phyloP scores from a whole-genome alignment of 2,888 invertebrate species.

The Drosophila mettleri region DNA sequence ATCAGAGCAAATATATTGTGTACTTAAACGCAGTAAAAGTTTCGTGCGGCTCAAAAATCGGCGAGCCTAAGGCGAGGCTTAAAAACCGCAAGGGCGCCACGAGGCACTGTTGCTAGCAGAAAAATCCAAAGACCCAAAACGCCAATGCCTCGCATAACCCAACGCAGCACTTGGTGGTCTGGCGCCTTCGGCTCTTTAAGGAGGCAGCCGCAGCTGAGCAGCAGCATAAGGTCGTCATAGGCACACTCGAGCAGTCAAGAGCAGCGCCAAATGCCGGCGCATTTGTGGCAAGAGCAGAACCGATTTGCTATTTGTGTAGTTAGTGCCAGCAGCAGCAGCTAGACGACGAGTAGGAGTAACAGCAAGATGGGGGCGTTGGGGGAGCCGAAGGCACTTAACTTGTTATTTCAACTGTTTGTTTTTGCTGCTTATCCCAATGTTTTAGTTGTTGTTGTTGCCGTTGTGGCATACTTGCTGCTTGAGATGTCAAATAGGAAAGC shows the following conservation, averaged over 20 bases:
- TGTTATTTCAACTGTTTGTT: slow-evolving; percentile 73
- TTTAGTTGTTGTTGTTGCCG: slow-evolving; percentile 20
- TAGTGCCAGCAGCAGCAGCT: slow-evolving; percentile 24
- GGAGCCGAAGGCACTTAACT: slow-evolving; percentile 49
- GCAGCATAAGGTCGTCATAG: slow-evolving; percentile 34
- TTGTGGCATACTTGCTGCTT: slow-evolving; percentile 67
- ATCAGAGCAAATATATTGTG: slow-evolving; percentile 53
- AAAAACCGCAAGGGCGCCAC: slow-evolving; percentile 56
- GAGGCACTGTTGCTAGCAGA: slow-evolving; percentile 32
- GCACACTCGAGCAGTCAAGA: slow-evolving; percentile 67
- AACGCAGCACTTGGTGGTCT: slow-evolving; percentile 42
- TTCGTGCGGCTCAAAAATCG: slow-evolving; percentile 22
- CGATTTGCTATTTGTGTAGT: slow-evolving; percentile 69
- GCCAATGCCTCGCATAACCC: slow-evolving; percentile 38
- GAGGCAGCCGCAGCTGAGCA: slow-evolving; percentile 11
- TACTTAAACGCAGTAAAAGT: slow-evolving; percentile 21
- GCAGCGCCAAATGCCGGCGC: slow-evolving; percentile 52
- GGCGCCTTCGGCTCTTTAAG: slow-evolving; percentile 37
- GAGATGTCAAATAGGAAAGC: slow-evolving; percentile 74
- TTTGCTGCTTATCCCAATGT: slow-evolving; percentile 25
- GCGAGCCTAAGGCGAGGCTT: slow-evolving; percentile 47
- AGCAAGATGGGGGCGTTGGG: background rate
- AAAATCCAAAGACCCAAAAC: slow-evolving; percentile 37
- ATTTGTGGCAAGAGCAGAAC: slow-evolving; percentile 65
- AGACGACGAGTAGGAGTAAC: background rate